Evolutionary conservation across 1,140 invertebrate genomes (phyloP).

Genomic region (Oscheius sp.): DNA sequence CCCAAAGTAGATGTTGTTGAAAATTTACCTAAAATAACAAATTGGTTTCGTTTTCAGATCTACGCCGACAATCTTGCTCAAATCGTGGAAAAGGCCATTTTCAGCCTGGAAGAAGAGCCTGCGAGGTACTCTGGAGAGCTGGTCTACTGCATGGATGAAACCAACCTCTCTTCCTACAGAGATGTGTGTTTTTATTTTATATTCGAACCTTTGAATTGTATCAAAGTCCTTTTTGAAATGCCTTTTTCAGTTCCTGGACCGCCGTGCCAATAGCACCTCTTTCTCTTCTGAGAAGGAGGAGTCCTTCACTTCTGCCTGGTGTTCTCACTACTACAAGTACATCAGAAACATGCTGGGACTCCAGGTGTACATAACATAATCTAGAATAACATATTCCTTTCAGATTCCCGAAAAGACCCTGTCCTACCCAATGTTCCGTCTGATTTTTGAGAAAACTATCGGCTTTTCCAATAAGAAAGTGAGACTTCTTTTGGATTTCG

Average conservation of each 20-base stretch:
- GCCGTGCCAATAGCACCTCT: not conserved
- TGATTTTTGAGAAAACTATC: constrained; percentile 24
- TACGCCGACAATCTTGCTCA: constrained; percentile 23
- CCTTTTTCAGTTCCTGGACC: constrained; percentile 21
- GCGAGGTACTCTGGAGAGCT: constrained; percentile 24
- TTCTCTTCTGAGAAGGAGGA: not conserved
- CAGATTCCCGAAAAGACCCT: constrained; percentile 10
- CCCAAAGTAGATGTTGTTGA: not conserved
- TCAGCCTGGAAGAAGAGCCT: not conserved
- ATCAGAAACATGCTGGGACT: constrained; percentile 14
- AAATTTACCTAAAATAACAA: not conserved
- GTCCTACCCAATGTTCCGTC: constrained; percentile 4
- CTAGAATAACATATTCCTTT: not conserved
- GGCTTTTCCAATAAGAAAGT: constrained; percentile 26
- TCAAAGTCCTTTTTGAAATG: not conserved
- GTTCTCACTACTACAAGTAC: constrained; percentile 1
- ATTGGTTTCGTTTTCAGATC: not conserved
- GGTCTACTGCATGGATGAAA: constrained; percentile 34
- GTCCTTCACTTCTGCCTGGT: constrained; percentile 1
- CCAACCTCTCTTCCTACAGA: constrained; percentile 16
- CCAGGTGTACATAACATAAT: not conserved
- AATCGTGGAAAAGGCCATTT: constrained; percentile 13
- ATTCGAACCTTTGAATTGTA: not conserved
- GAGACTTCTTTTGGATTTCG: not conserved
- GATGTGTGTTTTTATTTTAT: constrained; percentile 6